Conservation (phyloP, 2,113 vertebrate genomes). For the Neotoma lepida region DNA sequence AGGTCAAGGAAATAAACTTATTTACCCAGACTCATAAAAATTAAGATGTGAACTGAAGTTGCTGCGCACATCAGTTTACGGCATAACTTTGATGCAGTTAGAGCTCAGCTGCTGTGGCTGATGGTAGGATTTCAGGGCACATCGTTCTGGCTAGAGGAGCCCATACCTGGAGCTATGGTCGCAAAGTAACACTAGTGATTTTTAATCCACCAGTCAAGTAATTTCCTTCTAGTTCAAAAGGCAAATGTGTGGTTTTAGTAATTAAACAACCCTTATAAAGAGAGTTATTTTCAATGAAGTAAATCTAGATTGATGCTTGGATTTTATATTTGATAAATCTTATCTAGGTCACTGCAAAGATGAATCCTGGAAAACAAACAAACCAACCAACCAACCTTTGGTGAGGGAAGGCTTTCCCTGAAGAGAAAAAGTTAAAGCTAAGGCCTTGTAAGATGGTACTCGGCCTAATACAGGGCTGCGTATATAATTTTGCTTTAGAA, state of each 20-base stretch:
- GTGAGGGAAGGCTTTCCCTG: neutral
- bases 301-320: neutral
- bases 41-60: neutral
- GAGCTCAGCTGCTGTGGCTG: neutral
- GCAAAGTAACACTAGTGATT: neutral
- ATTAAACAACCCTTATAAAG: constrained; percentile 11
- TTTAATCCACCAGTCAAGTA: neutral
- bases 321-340: constrained; percentile 25
- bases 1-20: constrained; percentile 11
- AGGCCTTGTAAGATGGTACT: neutral
- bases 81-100: neutral
- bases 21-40: neutral
- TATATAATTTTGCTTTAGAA: constrained; percentile 2
- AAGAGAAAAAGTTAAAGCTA: constrained; percentile 25
- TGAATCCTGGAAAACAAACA: neutral
- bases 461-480: neutral
- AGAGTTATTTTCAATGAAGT: constrained; percentile 22
- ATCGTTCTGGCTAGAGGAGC: neutral
- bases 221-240: constrained; percentile 12
- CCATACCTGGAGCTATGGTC: neutral
- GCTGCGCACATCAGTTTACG: neutral
- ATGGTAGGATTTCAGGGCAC: neutral
- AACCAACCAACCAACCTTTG: neutral
- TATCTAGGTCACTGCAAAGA: neutral
- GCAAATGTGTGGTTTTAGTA: neutral